Evolutionary conservation across 2,113 vertebrate species (phyloP).

Genomic region (Sigmodon hispidus): DNA sequence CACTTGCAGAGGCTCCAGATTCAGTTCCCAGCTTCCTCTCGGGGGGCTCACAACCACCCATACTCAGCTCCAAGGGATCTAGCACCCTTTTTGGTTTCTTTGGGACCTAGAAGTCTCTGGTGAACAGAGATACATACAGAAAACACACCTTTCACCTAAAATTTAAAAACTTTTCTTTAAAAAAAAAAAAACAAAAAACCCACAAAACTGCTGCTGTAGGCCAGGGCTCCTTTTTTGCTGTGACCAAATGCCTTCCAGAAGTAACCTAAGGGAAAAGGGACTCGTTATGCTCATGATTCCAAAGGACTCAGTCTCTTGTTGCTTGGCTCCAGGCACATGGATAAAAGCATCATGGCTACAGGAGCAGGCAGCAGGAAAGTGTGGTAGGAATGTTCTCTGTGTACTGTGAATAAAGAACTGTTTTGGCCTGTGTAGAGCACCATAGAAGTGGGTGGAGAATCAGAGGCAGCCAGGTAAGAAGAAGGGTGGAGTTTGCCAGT

Average conservation of each 20-base stretch:
- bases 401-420: too few relatives aligned
- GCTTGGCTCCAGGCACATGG: background rate
- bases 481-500: too few relatives aligned
- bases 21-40: background rate
- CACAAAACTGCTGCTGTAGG: background rate
- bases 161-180: background rate
- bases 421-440: too few relatives aligned
- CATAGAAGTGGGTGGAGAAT: too few relatives aligned
- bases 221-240: background rate
- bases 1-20: too few relatives aligned
- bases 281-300: background rate
- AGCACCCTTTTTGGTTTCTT: background rate
- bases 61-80: background rate
- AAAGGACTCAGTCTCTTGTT: background rate
- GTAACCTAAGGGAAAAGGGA: too few relatives aligned
- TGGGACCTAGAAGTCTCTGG: too few relatives aligned
- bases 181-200: background rate
- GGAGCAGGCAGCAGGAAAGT: too few relatives aligned
- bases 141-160: background rate
- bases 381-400: too few relatives aligned
- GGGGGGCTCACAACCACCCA: too few relatives aligned
- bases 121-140: background rate
- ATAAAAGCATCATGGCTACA: background rate
- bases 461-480: too few relatives aligned
- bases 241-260: background rate